Percentiles rank a stretch among this genome's conserved stretches.
These are phyloP conservation scores for Enteromius radiatus DNA, from an alignment of 2,797 vertebrate genomes.

Conservation along the genomic window DNA sequence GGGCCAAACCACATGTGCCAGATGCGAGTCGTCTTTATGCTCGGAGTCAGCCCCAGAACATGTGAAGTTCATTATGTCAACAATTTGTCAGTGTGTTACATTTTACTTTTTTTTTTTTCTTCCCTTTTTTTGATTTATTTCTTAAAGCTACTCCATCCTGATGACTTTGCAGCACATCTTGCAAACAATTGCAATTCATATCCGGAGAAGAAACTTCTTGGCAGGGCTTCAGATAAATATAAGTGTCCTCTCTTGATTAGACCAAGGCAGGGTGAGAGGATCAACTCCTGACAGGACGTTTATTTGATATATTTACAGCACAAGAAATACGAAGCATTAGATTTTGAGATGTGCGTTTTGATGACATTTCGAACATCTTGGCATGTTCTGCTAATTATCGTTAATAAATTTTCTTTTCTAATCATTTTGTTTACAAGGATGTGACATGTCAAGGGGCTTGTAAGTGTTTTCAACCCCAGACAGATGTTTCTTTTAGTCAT, in stretches of 20 bases:
- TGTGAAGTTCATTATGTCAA: conserved; percentile 56
- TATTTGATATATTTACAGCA: conserved; percentile 8
- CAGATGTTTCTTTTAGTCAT: conserved; percentile 30
- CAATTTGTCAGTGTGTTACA: conserved; percentile 53
- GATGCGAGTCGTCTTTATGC: conserved; percentile 52
- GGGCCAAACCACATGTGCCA: conserved; percentile 34
- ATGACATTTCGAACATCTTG: background rate
- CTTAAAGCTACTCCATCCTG: conserved; percentile 55
- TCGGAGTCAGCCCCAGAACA: conserved; percentile 44
- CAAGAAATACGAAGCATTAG: background rate
- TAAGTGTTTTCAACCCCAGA: conserved; percentile 34
- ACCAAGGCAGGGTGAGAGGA: conserved; percentile 7
- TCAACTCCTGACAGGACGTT: conserved; percentile 4
- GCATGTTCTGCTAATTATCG: conserved; percentile 1
- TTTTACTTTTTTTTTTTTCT: conserved; percentile 45
- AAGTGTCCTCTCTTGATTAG: conserved; percentile 42
- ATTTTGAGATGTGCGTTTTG: background rate
- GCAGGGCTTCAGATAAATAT: conserved; percentile 59
- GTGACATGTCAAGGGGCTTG: conserved; percentile 28
- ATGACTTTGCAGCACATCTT: conserved; percentile 53
- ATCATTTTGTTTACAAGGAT: conserved; percentile 22
- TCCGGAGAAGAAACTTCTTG: conserved; percentile 54
- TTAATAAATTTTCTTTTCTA: conserved; percentile 11
- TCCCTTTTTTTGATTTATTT: conserved; percentile 29
- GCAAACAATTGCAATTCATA: conserved; percentile 50